Percentiles rank a stretch among this genome's conserved stretches.
Conservation (phyloP, 2,888 invertebrate genomes). For the Mechanitis messenoides region DNA sequence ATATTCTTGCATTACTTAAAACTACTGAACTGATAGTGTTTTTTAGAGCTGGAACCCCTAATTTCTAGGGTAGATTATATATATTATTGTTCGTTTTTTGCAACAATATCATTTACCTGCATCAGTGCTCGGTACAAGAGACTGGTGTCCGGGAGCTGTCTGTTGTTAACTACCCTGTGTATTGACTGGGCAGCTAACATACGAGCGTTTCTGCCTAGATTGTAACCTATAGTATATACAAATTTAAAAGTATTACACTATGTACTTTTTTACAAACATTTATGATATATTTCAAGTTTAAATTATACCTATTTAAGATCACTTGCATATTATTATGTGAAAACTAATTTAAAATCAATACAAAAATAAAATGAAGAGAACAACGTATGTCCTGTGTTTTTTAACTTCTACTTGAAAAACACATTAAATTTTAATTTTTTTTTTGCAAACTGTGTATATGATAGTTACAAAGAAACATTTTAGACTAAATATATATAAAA, state of each 20-base stretch:
- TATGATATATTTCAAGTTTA: too few species aligned
- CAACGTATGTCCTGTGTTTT: too few species aligned
- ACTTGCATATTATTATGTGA: too few species aligned
- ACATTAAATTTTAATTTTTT: background rate
- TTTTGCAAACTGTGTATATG: background rate
- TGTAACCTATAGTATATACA: conserved; percentile 43
- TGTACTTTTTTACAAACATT: too few species aligned
- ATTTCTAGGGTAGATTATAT: too few species aligned
- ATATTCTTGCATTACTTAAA: too few species aligned
- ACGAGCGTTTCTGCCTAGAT: conserved; percentile 84
- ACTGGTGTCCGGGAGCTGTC: conserved; percentile 78
- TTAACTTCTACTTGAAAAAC: background rate
- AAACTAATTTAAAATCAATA: too few species aligned
- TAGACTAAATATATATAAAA: conserved; percentile 1
- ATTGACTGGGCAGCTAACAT: conserved; percentile 91
- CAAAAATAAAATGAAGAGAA: too few species aligned
- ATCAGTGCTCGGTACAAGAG: conserved; percentile 87
- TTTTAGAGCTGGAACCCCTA: too few species aligned
- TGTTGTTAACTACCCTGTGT: conserved; percentile 78
- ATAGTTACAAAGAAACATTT: too few species aligned
- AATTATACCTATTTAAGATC: too few species aligned
- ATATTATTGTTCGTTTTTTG: background rate
- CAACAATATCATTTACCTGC: conserved; percentile 65
- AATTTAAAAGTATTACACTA: background rate
- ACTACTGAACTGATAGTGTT: too few species aligned